Evolutionary conservation across 1,140 invertebrate species (phyloP).

Genomic region (Acromyrmex echinatior): DNA sequence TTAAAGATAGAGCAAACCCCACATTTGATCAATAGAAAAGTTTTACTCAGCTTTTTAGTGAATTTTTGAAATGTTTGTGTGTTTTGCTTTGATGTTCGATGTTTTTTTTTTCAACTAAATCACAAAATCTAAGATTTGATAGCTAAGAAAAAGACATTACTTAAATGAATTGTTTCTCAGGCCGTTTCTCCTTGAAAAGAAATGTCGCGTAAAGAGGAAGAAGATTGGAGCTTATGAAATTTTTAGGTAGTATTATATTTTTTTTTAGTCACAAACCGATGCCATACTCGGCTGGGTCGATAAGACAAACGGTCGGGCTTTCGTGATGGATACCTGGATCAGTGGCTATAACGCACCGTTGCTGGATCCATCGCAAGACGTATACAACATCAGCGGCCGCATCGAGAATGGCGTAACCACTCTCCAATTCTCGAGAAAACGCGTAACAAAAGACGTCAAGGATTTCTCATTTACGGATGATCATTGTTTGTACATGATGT

Average conservation of each 20-base stretch:
- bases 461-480: slow-evolving; percentile 95
- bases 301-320: slow-evolving; percentile 90
- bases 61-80: too few relatives aligned
- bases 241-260: neutral
- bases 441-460: slow-evolving; percentile 91
- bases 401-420: slow-evolving; percentile 93
- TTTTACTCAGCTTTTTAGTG: too few relatives aligned
- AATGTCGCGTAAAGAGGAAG: neutral
- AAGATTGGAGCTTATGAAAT: neutral
- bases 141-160: too few relatives aligned
- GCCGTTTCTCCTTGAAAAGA: neutral
- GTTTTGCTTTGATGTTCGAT: neutral
- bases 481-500: slow-evolving; percentile 95
- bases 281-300: slow-evolving; percentile 96
- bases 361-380: slow-evolving; percentile 92
- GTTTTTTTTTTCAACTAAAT: neutral
- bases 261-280: slow-evolving; percentile 91
- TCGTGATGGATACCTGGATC: slow-evolving; percentile 96
- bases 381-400: slow-evolving; percentile 90
- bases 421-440: slow-evolving; percentile 93
- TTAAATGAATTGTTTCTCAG: too few relatives aligned
- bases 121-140: neutral
- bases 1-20: too few relatives aligned
- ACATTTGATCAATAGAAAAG: too few relatives aligned
- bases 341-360: slow-evolving; percentile 92